A percentile compares a stretch with the other conserved stretches of the same genome.
phyloP scores from a whole-genome alignment of 2,113 vertebrate species.

The Rhabdomys dilectus region DNA sequence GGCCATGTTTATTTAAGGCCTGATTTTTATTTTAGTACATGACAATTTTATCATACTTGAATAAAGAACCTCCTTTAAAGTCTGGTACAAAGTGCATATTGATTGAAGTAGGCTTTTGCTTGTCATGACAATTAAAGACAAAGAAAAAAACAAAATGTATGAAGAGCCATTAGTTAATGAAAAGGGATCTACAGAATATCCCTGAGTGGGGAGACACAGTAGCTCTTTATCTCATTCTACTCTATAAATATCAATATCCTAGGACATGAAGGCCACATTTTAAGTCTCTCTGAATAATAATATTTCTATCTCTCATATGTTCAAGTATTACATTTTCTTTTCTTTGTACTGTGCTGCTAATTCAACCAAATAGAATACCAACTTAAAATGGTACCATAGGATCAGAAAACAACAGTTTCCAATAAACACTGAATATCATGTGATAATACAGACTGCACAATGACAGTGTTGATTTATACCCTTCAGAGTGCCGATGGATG shows the following conservation, averaged over 20 bases:
- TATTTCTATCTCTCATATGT: not conserved
- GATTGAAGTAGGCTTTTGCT: not conserved
- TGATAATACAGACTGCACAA: conserved; percentile 30
- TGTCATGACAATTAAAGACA: not conserved
- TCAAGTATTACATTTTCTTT: not conserved
- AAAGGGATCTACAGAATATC: not conserved
- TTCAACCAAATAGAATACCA: conserved; percentile 45
- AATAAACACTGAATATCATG: conserved; percentile 33
- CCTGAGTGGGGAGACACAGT: not conserved
- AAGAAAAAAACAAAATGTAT: conserved; percentile 2
- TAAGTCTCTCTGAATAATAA: not conserved
- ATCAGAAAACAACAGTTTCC: conserved; percentile 54
- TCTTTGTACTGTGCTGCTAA: not conserved
- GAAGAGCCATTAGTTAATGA: not conserved
- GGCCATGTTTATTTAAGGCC: not conserved
- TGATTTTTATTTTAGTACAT: not conserved
- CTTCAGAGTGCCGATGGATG: conserved; percentile 1
- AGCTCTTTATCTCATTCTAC: conserved; percentile 13
- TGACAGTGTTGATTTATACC: conserved; percentile 25
- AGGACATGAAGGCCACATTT: not conserved
- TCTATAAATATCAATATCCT: not conserved
- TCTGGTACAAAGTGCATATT: not conserved
- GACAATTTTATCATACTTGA: not conserved
- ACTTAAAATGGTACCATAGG: conserved; percentile 22
- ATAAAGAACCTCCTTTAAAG: not conserved